These are phyloP conservation scores for Colossoma macropomum DNA, from an alignment of 2,113 vertebrate genomes.

Conservation along the genomic window DNA sequence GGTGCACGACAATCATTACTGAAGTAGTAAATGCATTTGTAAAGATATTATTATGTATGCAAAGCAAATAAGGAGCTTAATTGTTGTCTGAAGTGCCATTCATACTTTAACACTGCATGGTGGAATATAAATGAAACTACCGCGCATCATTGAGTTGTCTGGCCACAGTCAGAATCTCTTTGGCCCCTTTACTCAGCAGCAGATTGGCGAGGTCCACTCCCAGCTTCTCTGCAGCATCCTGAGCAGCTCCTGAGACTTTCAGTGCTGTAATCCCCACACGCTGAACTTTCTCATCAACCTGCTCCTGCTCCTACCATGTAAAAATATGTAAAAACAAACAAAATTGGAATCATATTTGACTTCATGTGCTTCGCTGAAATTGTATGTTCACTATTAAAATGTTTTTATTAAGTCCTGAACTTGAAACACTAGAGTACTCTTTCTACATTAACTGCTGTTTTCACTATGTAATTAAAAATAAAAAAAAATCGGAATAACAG, in stretches of 20 bases:
- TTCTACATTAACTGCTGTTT: neutral
- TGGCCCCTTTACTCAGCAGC: conserved; percentile 84
- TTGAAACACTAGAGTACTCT: neutral
- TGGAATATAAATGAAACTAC: conserved; percentile 57
- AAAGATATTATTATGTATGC: neutral
- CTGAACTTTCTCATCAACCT: conserved; percentile 76
- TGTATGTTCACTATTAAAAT: neutral
- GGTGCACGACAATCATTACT: neutral
- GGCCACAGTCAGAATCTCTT: conserved; percentile 80
- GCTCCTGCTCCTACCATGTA: conserved; percentile 67
- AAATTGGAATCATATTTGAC: neutral
- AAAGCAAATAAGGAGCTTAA: neutral
- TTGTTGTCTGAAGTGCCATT: neutral
- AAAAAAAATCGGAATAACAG: neutral
- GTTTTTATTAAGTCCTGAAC: too few species aligned
- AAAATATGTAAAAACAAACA: conserved; percentile 18
- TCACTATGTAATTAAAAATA: neutral
- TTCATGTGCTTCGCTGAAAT: neutral
- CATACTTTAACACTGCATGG: neutral
- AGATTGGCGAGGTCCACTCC: conserved; percentile 80
- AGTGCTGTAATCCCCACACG: conserved; percentile 81
- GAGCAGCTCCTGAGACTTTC: conserved; percentile 70
- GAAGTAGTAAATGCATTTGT: neutral
- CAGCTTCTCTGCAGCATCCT: conserved; percentile 80
- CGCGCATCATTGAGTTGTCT: conserved; percentile 83